Percentiles rank a stretch among this genome's conserved stretches.
Conservation (phyloP, 2,888 invertebrate genomes). For the Tineola bisselliella region DNA sequence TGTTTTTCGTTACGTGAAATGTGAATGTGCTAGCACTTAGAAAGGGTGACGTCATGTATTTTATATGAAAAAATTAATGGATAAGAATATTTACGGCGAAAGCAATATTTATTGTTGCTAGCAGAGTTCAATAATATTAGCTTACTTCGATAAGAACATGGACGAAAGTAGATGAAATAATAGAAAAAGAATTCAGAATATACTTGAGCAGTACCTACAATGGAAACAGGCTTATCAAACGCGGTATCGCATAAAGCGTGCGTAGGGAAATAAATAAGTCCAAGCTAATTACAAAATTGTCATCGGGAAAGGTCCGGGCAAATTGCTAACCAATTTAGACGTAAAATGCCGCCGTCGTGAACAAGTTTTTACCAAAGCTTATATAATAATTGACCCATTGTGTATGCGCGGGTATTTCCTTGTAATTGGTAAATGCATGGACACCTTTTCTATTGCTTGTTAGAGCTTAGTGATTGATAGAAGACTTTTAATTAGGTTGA, state of each 20-base stretch:
- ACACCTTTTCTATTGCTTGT: neutral
- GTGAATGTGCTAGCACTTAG: no score
- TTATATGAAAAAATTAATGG: no score
- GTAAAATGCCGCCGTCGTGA: constrained; percentile 34
- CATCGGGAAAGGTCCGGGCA: constrained; percentile 34
- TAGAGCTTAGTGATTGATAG: neutral
- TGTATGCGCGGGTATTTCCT: neutral
- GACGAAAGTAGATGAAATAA: no score
- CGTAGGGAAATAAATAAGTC: constrained; percentile 36
- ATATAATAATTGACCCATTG: constrained; percentile 10
- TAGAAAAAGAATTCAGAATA: neutral
- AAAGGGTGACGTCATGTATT: no score
- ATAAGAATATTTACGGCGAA: no score
- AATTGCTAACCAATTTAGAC: constrained; percentile 50
- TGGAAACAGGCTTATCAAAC: constrained; percentile 3
- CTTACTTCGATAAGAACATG: neutral
- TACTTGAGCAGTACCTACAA: neutral
- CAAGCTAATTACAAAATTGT: constrained; percentile 45
- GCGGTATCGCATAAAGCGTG: constrained; percentile 15
- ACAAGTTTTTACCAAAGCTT: constrained; percentile 7
- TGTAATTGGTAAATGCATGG: neutral
- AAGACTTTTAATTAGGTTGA: neutral
- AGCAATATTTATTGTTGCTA: no score
- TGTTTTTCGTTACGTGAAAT: no score
- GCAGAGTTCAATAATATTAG: no score